Percentiles rank a stretch among this genome's conserved stretches.
Evolutionary conservation across 2,113 vertebrate species (phyloP).

Genomic region (Melanostigma gelatinosum): DNA sequence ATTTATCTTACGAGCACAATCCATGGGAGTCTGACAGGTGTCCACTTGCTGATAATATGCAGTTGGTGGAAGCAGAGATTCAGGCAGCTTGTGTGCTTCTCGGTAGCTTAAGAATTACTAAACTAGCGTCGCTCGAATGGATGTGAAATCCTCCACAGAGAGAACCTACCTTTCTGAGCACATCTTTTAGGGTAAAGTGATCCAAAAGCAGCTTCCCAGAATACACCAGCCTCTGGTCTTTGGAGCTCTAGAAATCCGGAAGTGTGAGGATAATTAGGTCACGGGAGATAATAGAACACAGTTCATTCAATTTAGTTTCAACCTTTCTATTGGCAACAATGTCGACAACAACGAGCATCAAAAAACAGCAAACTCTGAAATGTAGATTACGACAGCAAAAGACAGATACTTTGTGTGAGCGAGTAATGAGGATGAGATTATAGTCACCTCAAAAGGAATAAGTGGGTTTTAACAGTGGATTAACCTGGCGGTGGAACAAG

Average conservation of each 20-base stretch:
- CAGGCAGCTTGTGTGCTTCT: not conserved
- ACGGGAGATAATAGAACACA: conserved; percentile 14
- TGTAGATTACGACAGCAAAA: conserved; percentile 33
- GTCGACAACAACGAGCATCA: not conserved
- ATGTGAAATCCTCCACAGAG: not conserved
- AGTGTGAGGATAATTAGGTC: conserved; percentile 21
- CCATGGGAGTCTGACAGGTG: not conserved
- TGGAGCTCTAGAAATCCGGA: conserved; percentile 87
- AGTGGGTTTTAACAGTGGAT: conserved; percentile 66
- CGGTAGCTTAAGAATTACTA: not conserved
- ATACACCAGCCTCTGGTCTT: conserved; percentile 97
- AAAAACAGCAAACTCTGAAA: not conserved
- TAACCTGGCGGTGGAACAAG: conserved; percentile 48
- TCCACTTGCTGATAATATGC: too few relatives aligned
- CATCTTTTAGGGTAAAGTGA: conserved; percentile 93
- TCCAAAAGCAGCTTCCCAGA: conserved; percentile 95
- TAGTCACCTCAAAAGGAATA: conserved; percentile 56
- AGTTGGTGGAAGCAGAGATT: not conserved
- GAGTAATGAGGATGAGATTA: conserved; percentile 46
- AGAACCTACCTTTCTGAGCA: conserved; percentile 92
- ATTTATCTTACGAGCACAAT: not conserved
- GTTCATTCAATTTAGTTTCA: not conserved
- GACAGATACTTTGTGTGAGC: conserved; percentile 3
- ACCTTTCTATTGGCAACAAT: not conserved
- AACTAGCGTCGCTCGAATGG: not conserved